phyloP scores from a whole-genome alignment of 2,888 invertebrate species.

The Eupithecia dodoneata region DNA sequence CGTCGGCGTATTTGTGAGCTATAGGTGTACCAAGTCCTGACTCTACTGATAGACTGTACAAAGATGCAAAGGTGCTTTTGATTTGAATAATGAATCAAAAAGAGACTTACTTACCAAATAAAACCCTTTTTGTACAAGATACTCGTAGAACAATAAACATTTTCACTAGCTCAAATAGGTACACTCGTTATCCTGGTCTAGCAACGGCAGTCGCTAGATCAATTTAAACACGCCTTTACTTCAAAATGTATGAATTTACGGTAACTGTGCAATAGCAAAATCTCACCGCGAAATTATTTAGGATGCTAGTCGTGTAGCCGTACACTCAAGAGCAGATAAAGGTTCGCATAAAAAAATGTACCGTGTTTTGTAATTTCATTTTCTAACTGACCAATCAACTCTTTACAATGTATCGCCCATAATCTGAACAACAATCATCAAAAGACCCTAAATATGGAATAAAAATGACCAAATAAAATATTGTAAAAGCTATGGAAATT shows the following conservation, averaged over 20 bases:
- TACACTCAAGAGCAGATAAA: conserved; percentile 26
- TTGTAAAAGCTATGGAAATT: neutral
- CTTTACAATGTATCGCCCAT: neutral
- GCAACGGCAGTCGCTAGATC: neutral
- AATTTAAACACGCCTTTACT: conserved; percentile 11
- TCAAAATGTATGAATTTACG: conserved; percentile 32
- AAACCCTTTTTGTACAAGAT: neutral
- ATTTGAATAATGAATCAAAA: neutral
- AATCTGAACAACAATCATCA: neutral
- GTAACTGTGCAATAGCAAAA: conserved; percentile 27
- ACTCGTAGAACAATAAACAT: neutral
- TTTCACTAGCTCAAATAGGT: neutral
- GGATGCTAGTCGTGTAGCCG: conserved; percentile 15
- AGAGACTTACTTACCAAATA: neutral
- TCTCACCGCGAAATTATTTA: conserved; percentile 30
- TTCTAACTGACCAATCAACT: neutral
- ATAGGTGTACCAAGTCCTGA: no score
- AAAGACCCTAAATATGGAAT: neutral
- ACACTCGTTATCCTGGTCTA: neutral
- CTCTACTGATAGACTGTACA: neutral
- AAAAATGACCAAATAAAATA: neutral
- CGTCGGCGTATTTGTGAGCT: no score
- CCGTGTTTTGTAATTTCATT: neutral
- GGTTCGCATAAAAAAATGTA: neutral
- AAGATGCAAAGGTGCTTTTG: neutral